Evolutionary conservation across 1,140 invertebrate genomes (phyloP), one percentile per base, ranked within the genome.

Genomic region (Drosophila sucinea): DNA sequence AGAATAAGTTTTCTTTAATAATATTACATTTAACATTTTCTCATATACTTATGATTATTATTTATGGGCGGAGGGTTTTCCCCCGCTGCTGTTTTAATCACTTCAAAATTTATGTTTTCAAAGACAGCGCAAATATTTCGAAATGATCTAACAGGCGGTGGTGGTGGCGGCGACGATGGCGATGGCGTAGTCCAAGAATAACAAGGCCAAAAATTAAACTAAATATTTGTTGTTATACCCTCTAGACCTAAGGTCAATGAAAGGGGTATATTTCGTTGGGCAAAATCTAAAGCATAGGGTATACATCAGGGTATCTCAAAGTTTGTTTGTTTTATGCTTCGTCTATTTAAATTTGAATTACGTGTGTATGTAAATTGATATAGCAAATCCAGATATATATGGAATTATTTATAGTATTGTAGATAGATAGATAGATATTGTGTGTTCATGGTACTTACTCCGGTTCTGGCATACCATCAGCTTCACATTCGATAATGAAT

Each of bases 401-500:
- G 33, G 3, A 35, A 5, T 3, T 10, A 51, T 27, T 2, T 51
- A 51, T 47, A 27, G n/a, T 6, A 25, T 10, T 10, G 8, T 41
- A 30, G 30, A 17, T 17, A 17, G 17, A 17, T 17, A 17, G 17
- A 17, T 17, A 10, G 35, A 33, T 11, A 38, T 38, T 38, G 35
- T 33, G 17, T 35, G 23, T 66, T 25, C 23, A 7, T 47, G 32
- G 30, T 51, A 94, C 94, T 94, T 95, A 97, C 96, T 94, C 96
- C 51, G 97, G 97, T 63, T 95, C 95, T 23, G 97, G 98, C 93
- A 98, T 96, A 80, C 97, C 97, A 92, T 97, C 96, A 11, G 98
- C 97, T 93, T 98, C 97, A 90, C 98, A 98, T 93, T 98, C 97
- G 76, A 98, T 97, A 71, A 97, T 95, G 93, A 98, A 98, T 54